Base-by-base conservation (phyloP, 2,113 vertebrate genomes). In the Tauraco erythrolophus region DNA sequence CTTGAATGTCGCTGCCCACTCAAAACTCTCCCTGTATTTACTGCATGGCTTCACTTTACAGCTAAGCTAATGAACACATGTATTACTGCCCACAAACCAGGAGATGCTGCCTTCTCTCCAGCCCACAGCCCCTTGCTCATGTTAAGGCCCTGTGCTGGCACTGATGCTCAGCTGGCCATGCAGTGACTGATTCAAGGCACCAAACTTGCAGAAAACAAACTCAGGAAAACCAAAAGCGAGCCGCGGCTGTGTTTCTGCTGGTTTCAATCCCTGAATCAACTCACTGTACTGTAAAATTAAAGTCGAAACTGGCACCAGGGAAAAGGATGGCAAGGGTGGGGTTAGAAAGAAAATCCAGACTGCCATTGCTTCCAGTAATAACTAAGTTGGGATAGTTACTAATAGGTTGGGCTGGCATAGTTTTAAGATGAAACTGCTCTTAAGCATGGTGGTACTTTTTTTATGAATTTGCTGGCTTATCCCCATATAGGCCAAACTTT, bases 61-160 rank as follows among this genome's bases (percentile, higher is more conserved):
- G 86, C 27, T 74, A 43, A 60, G 31, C n/a, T 77, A 45, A 80
- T 13, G 64, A 69, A 57, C 9, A 2, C 1, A 9, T 2, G 10
- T 17, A 16, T 76, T 39, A 56, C 33, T 35, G 53, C 14, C 18
- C 48, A 33, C 39, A 68, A 4, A 2, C 5, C 0, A 0, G 33
- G 22, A 57, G 33, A 41, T 5, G 41, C 30, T 35, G 14, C n/a
- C 13, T 21, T 14, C 35, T 39, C 50, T 17, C 22, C 64, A 61
- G 50, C 30, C 17, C 30, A 15, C 66, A 72, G 62, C 15, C 74
- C 28, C 31, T 39, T 10, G 33, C 82, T 64, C 0, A 0, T 48
- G n/a, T 41, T 30, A 27, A 43, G 0, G 4, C 28, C 8, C 12
- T 0, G 2, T 35, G 50, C 57, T 6, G 7, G 23, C 0, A 0